Base-by-base conservation (phyloP, 2,888 invertebrate genomes). In the Macaria liturata region DNA sequence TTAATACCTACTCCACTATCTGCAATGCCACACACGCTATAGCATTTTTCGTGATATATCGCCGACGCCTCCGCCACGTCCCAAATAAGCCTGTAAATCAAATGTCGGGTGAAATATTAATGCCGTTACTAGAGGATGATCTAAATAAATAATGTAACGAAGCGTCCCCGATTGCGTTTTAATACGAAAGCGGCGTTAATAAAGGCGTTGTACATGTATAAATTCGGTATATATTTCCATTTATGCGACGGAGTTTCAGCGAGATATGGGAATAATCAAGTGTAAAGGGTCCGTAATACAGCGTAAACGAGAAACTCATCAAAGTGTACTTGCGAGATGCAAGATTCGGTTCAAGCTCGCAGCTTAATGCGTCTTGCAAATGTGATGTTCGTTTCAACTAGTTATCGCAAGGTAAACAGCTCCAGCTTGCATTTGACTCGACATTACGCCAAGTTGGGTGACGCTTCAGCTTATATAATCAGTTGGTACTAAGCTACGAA, bases 81-180 rank as follows among this genome's bases (percentile, higher is more conserved):
- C 54, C 46, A 59, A 59, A 59, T 53, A 58, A 54, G 43, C 37
- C 3, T 54, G 46, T 59, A 59, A 59, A 59, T 59, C 58, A 54
- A 58, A 54, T 47, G 54, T 43, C 9, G 47, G 45, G 46, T 59
- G 40, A 54, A 54, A 59, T 54, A 54, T 73, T 76, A 74, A 80
- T 75, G 67, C 57, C 61, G 65, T 81, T 75, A 75, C 74, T 59
- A 63, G 62, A 62, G 76, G 81, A 82, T 83, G 80, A 83, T 81
- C 80, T 77, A 76, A 80, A 83, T 75, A 80, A 82, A 84, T 76
- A 54, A n/a, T 57, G 48, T 43, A 54, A 79, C 67, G 75, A 72
- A 74, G 73, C 77, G 75, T 76, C 77, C 77, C 72, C 75, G 71
- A 73, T 74, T 69, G 72, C 65, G 77, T 76, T 81, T 76, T 77